Conservation (phyloP, 2,113 vertebrate species). For the Chionodraco myersi region DNA sequence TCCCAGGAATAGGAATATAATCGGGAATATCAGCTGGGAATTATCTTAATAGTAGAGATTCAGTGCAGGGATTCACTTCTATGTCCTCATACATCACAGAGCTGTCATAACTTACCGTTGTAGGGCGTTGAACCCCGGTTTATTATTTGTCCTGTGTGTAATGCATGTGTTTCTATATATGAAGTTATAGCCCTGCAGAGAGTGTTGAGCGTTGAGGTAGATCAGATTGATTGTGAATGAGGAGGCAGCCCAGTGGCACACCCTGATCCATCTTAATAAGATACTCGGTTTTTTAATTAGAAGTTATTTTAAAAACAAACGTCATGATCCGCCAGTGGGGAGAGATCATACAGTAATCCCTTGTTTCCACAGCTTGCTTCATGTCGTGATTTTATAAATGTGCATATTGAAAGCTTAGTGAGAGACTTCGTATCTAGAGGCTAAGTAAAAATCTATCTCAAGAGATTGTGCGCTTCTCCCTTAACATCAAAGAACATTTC, state of each 20-base stretch:
- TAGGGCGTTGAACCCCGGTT: slow-evolving; percentile 20
- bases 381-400: neutral
- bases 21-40: slow-evolving; percentile 60
- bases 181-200: neutral
- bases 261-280: neutral
- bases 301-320: neutral
- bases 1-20: slow-evolving; percentile 49
- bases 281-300: neutral
- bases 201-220: neutral
- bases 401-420: neutral
- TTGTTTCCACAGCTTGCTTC: slow-evolving; percentile 3
- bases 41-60: slow-evolving; percentile 28
- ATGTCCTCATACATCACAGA: slow-evolving; percentile 34
- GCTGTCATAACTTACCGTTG: slow-evolving; percentile 14
- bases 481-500: neutral
- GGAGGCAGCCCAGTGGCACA: neutral
- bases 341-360: neutral
- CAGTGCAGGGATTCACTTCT: slow-evolving; percentile 18
- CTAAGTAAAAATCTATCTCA: neutral
- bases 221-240: neutral
- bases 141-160: neutral
- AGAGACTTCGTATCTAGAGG: neutral
- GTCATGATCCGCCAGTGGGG: neutral
- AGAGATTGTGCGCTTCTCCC: neutral
- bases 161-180: slow-evolving; percentile 4